These are phyloP conservation scores for Clanis bilineata DNA, from an alignment of 2,888 invertebrate species.

Conservation along the genomic window DNA sequence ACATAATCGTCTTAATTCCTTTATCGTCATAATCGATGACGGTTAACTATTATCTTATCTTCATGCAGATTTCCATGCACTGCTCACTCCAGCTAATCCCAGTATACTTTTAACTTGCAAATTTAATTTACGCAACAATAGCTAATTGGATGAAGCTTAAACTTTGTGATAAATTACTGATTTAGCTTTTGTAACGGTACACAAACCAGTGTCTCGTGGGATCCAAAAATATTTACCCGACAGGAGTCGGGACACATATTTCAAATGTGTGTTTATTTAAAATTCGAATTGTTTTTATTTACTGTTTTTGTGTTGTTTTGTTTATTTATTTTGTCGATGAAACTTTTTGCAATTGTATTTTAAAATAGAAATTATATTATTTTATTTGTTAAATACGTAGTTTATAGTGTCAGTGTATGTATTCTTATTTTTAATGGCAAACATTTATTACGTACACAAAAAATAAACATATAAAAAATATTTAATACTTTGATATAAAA, in stretches of 20 bases:
- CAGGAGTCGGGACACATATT: neutral
- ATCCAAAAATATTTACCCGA: neutral
- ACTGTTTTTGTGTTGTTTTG: too few species aligned
- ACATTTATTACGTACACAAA: too few species aligned
- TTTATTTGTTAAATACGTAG: too few species aligned
- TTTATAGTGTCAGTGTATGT: too few species aligned
- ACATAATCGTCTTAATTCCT: constrained; percentile 16
- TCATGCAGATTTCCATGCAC: constrained; percentile 15
- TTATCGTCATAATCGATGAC: constrained; percentile 4
- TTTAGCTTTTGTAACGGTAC: neutral
- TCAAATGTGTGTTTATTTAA: neutral
- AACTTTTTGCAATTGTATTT: neutral
- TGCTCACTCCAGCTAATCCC: constrained; percentile 14
- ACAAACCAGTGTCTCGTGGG: neutral
- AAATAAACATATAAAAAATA: too few species aligned
- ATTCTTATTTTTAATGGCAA: too few species aligned
- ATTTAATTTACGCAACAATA: constrained; percentile 11
- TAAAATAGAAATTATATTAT: neutral
- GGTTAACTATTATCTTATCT: constrained; percentile 17
- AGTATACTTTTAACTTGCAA: neutral
- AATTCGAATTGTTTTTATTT: neutral
- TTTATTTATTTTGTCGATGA: neutral
- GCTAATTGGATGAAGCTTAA: constrained; percentile 11
- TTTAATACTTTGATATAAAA: too few species aligned
- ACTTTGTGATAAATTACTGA: neutral